phyloP scores from a whole-genome alignment of 2,113 vertebrate species.

The Hylia prasina region DNA sequence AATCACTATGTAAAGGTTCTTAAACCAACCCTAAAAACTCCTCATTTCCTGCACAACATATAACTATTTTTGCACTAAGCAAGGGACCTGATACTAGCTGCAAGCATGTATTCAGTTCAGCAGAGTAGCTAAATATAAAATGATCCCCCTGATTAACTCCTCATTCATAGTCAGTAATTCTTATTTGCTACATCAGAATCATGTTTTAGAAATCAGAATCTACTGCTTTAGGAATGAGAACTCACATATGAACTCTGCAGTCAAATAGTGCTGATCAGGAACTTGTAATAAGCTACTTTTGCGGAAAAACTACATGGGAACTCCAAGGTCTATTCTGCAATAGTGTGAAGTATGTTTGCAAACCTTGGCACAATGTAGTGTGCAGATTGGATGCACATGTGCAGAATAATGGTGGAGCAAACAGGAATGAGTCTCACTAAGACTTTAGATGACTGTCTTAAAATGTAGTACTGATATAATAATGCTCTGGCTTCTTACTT shows the following conservation, averaged over 20 bases:
- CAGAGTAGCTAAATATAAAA: background rate
- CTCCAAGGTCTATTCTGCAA: background rate
- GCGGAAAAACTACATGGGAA: background rate
- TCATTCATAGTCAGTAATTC: background rate
- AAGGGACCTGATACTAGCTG: background rate
- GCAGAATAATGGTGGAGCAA: background rate
- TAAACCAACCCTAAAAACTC: background rate
- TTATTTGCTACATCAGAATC: background rate
- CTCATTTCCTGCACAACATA: background rate
- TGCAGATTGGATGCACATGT: accelerated
- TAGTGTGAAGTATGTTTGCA: background rate
- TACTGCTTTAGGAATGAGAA: background rate
- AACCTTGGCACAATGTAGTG: background rate
- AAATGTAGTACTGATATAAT: background rate
- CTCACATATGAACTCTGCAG: background rate
- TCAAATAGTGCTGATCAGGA: background rate
- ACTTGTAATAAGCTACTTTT: background rate
- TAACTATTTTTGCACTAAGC: background rate
- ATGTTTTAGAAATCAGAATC: too few species aligned
- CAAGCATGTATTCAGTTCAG: background rate
- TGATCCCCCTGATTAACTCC: background rate
- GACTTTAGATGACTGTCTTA: background rate
- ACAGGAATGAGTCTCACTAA: background rate
- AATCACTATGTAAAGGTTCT: background rate
- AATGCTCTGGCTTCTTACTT: background rate